phyloP scores from a whole-genome alignment of 2,113 vertebrate species.

The Hyperopisus bebe region DNA sequence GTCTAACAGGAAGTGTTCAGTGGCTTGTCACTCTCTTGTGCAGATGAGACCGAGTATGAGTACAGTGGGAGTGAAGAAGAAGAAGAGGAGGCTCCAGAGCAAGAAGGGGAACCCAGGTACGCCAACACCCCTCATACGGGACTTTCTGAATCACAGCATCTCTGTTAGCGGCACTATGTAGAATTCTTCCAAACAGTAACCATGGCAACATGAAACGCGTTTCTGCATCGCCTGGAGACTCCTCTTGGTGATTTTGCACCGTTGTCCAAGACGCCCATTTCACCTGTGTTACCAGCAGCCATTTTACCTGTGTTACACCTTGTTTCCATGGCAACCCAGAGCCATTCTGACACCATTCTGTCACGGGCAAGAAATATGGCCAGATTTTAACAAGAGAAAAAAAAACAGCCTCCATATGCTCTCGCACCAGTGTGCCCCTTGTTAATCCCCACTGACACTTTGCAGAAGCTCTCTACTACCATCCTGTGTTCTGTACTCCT shows the following conservation, averaged over 20 bases:
- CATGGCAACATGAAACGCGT: background rate
- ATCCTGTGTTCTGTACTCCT: background rate
- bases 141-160: background rate
- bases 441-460: background rate
- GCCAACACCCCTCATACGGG: background rate
- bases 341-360: constrained; percentile 5
- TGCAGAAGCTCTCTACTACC: background rate
- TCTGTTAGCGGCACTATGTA: no score
- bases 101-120: constrained; percentile 96
- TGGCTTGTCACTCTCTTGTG: constrained; percentile 18
- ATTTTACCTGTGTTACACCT: constrained; percentile 12
- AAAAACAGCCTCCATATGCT: background rate
- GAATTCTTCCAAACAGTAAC: background rate
- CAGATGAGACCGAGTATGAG: constrained; percentile 97
- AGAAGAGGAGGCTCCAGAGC: constrained; percentile 92
- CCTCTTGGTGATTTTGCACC: background rate
- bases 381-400: background rate
- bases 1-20: constrained; percentile 15
- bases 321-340: constrained; percentile 13
- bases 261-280: background rate
- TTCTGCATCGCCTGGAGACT: background rate
- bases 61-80: constrained; percentile 98
- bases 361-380: background rate
- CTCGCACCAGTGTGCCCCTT: background rate
- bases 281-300: constrained; percentile 3